Evolutionary conservation across 2,113 vertebrate species (phyloP).

Genomic region (Caloenas nicobarica): DNA sequence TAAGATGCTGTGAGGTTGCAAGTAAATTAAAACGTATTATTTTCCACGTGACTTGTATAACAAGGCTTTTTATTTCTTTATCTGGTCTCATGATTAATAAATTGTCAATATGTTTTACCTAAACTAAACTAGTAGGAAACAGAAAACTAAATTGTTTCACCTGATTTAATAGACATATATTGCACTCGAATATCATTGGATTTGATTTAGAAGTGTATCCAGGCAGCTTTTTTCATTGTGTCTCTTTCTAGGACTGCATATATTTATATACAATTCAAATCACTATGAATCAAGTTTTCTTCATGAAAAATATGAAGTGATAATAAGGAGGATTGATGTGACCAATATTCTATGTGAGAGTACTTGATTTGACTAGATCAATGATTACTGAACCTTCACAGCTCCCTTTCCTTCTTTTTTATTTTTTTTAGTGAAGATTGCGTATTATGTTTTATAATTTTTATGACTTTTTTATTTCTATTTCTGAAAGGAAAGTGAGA

Average conservation of each 20-base stretch:
- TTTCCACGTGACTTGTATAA: neutral
- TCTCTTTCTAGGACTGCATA: neutral
- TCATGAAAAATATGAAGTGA: neutral
- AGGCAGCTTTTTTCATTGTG: neutral
- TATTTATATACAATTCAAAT: neutral
- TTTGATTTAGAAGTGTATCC: neutral
- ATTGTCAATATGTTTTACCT: neutral
- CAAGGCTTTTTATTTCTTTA: neutral
- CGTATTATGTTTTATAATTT: neutral
- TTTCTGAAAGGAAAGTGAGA: neutral
- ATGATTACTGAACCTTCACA: neutral
- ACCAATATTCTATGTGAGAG: neutral
- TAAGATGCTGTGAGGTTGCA: neutral
- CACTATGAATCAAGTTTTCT: neutral
- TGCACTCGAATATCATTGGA: fast-evolving
- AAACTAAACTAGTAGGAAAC: neutral
- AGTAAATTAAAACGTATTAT: neutral
- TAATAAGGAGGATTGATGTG: neutral
- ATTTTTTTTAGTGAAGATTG: neutral
- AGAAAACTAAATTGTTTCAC: neutral
- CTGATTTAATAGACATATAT: neutral
- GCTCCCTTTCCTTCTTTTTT: neutral
- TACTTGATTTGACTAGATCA: neutral
- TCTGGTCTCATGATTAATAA: neutral
- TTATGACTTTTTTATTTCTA: neutral